Conservation (phyloP, 2,888 invertebrate species). For the Chesias legatella region DNA sequence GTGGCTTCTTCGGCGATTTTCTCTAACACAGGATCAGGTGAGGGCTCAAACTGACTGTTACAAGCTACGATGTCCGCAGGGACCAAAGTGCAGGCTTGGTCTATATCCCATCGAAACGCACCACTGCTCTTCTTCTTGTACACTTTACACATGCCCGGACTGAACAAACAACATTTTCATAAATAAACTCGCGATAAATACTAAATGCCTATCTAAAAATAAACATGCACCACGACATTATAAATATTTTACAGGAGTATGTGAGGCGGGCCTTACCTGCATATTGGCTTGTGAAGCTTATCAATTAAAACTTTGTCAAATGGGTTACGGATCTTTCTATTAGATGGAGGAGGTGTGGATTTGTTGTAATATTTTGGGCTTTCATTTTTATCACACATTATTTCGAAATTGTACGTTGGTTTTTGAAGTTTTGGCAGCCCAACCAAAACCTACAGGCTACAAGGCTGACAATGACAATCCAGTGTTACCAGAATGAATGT, state of each 20-base stretch:
- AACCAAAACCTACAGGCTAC: no score
- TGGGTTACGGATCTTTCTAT: constrained; percentile 82
- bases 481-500: no score
- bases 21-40: constrained; percentile 83
- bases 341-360: constrained; percentile 63
- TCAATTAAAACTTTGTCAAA: constrained; percentile 84
- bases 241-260: no score
- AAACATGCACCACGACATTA: no score
- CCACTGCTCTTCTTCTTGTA: constrained; percentile 64
- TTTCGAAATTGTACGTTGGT: constrained; percentile 52
- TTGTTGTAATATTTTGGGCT: constrained; percentile 51
- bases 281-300: constrained; percentile 84
- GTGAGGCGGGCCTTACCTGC: constrained; percentile 82
- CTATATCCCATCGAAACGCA: constrained; percentile 83
- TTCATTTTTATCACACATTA: constrained; percentile 68
- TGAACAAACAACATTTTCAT: constrained; percentile 26
- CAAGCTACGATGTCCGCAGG: constrained; percentile 86
- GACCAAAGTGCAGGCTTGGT: constrained; percentile 83
- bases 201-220: no score
- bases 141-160: constrained; percentile 76
- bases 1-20: constrained; percentile 84
- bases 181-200: no score
- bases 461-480: no score
- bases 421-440: constrained; percentile 10
- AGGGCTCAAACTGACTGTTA: constrained; percentile 81